Evolutionary conservation across 1,140 invertebrate genomes (phyloP), one percentile per base, ranked within the genome.

Genomic region (Paraescarpia echinospica): DNA sequence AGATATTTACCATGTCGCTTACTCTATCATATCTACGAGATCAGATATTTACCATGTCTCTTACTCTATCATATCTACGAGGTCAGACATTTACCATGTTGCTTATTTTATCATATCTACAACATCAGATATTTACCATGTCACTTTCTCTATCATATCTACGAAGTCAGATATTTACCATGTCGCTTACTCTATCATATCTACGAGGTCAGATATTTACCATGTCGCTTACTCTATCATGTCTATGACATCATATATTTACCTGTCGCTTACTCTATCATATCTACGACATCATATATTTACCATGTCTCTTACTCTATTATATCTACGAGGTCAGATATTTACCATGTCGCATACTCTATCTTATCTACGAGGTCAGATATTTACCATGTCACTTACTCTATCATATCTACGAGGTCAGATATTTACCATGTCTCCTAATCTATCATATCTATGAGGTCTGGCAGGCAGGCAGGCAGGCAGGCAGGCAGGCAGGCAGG

Each of bases 361-460:
- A 99, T 96, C 98, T 99, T 95, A 99, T 99, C 95, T 99, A 99
- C 96, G 99, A 99, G 97, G 98, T 98, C 95, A 91, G 22, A 34
- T 22, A 91, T 22, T 91, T 89, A 89, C n/a, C 22, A 22, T 99
- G 99, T 91, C 98, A n/a, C n/a, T n/a, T n/a, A 96, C 97, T 99
- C 18, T 99, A 99, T 96, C 98, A 99, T 95, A 99, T 99, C 95
- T 99, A 99, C 96, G 99, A 99, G 97, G 98, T 98, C 95, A 91
- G 33, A 9, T 34, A 91, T 34, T 91, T 90, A 90, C 34, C 33
- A 9, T 99, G 99, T 91, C 98, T 98, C 22, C 98, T 99, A 96
- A 97, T 99, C 18, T 99, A 99, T 96, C 98, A 99, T 95, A 99
- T 99, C 95, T 99, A 99, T 96, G 99, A 99, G 97, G 98, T 98